phyloP scores from a whole-genome alignment of 2,797 vertebrate genomes.

The Smutsia gigantea region DNA sequence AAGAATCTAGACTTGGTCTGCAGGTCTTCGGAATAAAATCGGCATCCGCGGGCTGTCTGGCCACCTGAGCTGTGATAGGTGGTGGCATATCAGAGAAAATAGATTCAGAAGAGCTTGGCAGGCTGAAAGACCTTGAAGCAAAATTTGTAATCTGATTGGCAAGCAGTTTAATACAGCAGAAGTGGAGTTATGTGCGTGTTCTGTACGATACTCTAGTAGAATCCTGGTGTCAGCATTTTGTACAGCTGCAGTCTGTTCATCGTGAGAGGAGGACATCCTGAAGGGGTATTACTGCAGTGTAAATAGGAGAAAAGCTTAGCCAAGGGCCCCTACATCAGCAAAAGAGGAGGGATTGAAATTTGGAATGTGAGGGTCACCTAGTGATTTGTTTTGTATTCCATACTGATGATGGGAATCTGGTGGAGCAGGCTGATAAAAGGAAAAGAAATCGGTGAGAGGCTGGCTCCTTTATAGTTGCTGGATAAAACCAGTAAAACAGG shows the following conservation, averaged over 20 bases:
- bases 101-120: background rate
- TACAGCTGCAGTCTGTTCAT: constrained; percentile 31
- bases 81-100: background rate
- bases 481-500: background rate
- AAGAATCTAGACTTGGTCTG: background rate
- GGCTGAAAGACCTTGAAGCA: background rate
- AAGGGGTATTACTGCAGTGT: background rate
- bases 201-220: background rate
- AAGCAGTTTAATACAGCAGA: constrained; percentile 15
- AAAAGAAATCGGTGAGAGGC: background rate
- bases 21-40: background rate
- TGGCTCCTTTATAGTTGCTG: background rate
- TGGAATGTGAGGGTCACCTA: background rate
- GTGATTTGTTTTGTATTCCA: background rate
- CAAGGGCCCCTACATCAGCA: background rate
- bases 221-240: background rate
- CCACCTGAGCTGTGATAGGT: background rate
- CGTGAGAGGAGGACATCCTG: background rate
- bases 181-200: background rate
- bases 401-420: too few species aligned
- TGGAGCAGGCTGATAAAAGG: background rate
- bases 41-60: background rate
- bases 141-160: constrained; percentile 22
- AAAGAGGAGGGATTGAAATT: background rate
- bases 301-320: background rate